A percentile compares a stretch with the other conserved stretches of the same genome.
phyloP scores from a whole-genome alignment of 2,113 vertebrate genomes.

The Paracanthobrama guichenoti region DNA sequence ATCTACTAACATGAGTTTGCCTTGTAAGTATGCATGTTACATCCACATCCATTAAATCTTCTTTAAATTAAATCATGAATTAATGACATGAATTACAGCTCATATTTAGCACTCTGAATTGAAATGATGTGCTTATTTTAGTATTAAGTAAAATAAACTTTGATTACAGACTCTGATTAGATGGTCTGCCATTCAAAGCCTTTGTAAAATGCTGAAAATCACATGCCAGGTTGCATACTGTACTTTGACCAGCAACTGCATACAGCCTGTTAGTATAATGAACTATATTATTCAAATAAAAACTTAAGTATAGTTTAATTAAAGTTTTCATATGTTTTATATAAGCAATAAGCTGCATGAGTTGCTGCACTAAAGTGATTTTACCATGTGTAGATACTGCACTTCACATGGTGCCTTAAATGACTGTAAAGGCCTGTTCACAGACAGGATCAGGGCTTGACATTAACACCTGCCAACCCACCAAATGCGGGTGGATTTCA shows the following conservation, averaged over 20 bases:
- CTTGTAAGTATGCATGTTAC: constrained; percentile 27
- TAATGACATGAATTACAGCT: neutral
- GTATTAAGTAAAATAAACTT: neutral
- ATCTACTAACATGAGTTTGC: constrained; percentile 15
- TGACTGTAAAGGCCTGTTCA: too few species aligned
- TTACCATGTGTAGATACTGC: neutral
- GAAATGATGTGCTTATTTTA: constrained; percentile 3
- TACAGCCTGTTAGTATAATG: neutral
- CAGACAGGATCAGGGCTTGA: too few species aligned
- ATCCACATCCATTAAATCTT: neutral
- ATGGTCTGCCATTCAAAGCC: neutral
- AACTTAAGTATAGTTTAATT: too few species aligned
- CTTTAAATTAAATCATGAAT: neutral
- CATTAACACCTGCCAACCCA: too few species aligned
- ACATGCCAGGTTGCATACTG: neutral
- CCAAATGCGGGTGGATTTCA: too few species aligned
- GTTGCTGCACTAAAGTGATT: neutral
- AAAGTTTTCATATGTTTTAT: neutral
- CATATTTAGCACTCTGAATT: neutral
- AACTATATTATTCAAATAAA: neutral
- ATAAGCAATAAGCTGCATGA: neutral
- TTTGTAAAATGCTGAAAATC: neutral
- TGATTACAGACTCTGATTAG: neutral
- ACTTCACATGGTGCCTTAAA: neutral
- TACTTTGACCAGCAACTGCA: neutral